Base-by-base conservation (phyloP, 37 sponge, comb jelly and placozoan genomes). In the Geodia barretti region DNA sequence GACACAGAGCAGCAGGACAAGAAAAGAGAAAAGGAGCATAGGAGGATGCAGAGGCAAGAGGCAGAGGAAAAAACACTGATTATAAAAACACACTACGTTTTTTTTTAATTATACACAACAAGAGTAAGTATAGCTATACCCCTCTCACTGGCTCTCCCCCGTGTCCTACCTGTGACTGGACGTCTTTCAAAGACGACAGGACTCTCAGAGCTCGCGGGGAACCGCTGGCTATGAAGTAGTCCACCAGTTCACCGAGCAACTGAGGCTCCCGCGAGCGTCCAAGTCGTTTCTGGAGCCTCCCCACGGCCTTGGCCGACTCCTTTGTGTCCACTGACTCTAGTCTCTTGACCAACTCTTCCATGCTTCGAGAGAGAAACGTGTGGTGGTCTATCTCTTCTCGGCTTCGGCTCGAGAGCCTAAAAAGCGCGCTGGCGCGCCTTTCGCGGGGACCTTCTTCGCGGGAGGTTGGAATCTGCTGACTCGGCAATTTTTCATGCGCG, bases 171-270 rank as follows among this genome's bases (percentile, higher is more conserved):
- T 92, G 89, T 2, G 93, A 78, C 58, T 92, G 86, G 25, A 74
- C 61, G 59, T 84, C 86, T 21, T 87, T 84, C 9, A 88, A 54
- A 2, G 63, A 60, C 0, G 79, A 75, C 9, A 92, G 68, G 20
- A 92, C 58, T 42, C 79, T 79, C 33, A 87, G 78, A 8, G 86
- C 89, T 21, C 80, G 68, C 32, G 60, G 70, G 11, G 93, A 92
- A 7, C 77, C 64, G n/a, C 65, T 88, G 21, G 39, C 21, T 14
- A 92, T 79, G 80, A 87, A 88, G 75, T 88, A 78, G 32, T 92
- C 93, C 63, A 92, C 77, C 42, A 92, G 82, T 21, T 79, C 79
- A 1, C 79, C 75, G 23, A 92, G 89, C n/a, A 92, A 38, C 34
- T 54, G 61, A 4, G 89, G 89, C 39, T 77, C 71, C 23, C 79